Percentiles rank a stretch among this genome's conserved stretches.
Conservation (phyloP, 2,797 vertebrate genomes). For the Etheostoma perlongum region DNA sequence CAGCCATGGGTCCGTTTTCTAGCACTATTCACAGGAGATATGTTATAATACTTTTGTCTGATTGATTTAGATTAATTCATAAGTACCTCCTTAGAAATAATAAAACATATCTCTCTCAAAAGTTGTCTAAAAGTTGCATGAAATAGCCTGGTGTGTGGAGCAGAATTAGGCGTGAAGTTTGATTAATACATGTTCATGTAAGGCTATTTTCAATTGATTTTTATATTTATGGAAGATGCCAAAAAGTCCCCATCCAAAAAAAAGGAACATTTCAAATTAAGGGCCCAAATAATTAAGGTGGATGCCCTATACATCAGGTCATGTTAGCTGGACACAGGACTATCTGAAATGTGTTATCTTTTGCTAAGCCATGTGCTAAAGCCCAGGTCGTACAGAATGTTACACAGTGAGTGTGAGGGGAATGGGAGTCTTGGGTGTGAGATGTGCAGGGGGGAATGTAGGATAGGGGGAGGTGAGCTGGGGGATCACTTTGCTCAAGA, state of each 20-base stretch:
- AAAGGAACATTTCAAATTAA: neutral
- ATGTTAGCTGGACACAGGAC: neutral
- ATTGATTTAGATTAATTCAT: neutral
- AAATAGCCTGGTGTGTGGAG: neutral
- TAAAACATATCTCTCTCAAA: neutral
- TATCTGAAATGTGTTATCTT: neutral
- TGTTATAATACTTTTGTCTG: neutral
- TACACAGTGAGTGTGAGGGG: neutral
- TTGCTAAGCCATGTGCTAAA: neutral
- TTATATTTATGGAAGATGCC: neutral
- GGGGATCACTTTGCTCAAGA: slow-evolving; percentile 63
- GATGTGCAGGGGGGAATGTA: neutral
- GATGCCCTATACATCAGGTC: neutral
- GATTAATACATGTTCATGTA: neutral
- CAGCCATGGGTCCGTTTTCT: neutral
- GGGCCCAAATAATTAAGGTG: neutral
- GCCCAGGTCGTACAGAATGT: neutral
- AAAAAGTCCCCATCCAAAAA: neutral
- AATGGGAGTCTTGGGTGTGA: slow-evolving; percentile 14
- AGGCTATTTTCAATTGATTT: neutral
- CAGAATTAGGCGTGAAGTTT: neutral
- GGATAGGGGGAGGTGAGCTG: neutral
- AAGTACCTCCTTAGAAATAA: neutral
- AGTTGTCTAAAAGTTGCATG: neutral
- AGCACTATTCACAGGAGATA: neutral